Base-by-base conservation (phyloP, 2,113 vertebrate genomes). In the Crotophaga sulcirostris region DNA sequence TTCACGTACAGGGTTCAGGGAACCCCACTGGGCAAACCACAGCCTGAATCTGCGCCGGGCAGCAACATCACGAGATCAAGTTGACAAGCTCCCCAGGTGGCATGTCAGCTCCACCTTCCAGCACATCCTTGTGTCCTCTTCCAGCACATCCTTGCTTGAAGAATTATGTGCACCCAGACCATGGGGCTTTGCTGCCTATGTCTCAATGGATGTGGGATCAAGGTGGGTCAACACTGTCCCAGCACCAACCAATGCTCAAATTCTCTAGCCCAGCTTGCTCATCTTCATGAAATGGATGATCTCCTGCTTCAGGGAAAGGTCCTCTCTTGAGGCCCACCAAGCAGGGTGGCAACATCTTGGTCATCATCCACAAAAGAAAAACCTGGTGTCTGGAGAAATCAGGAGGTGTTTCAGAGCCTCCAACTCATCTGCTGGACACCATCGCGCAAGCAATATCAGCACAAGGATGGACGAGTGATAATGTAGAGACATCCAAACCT, bases 1-100 rank as follows among this genome's bases (percentile, higher is more conserved):
- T 33, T 16, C 16, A 28, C 3, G 2, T 2, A 1, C 15, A 56
- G 29, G 17, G 1, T 0, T 26, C 25, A 13, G n/a, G 69, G 19
- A 81, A 15, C 40, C 40, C 66, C 5, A 5, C 23, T 0, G 2
- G 69, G 63, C 69, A 90, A 66, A 69, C 26, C 2, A 0, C 62
- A 58, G 63, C 58, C 76, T 82, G 76, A 89, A 44, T 31, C 64
- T 2, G 0, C 0, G 1, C 29, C 0, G 2, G 67, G 79, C 51
- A 36, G n/a, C 59, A 68, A 13, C 28, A n/a, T 17, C 21, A 23
- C 1, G 0, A 58, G 29, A 16, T 7, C 16, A 24, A 77, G 49
- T 25, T n/a, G 54, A 77, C 18, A 54, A 58, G 14, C 21, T 82
- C 36, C 7, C 25, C 5, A 33, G 33, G 8, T 40, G 56, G 17